Base-by-base conservation (phyloP, 2,888 invertebrate genomes). In the Lepidocyrtoides sp. region DNA sequence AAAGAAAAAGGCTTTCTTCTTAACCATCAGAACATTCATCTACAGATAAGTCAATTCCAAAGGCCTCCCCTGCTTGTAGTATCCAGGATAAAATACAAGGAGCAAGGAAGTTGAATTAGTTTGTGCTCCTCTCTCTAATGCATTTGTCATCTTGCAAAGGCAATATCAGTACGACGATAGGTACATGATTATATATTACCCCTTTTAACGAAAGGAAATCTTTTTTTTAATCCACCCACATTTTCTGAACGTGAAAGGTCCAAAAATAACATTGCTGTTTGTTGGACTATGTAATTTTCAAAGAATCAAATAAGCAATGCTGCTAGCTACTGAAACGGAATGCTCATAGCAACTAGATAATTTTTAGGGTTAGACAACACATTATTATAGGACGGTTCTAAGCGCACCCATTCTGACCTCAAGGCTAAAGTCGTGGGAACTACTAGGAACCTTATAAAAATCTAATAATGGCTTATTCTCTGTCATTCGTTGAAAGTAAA, bases 41-140 rank as follows among this genome's bases (percentile, higher is more conserved):
- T 75, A 75, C 72, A 54, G 75, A 85, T 54, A 85, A 85, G 72
- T 72, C 72, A 72, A 72, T 72, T 85, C 23, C 54, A 85, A 72
- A 75, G 72, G 26, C 17, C 36, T 41, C 41, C 23, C 44, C 66
- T 26, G 1, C 32, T 8, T 26, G 7, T 69, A 75, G 26, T n/a
- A n/a, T n/a, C 51, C 41, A 41, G 14, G 32, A 14, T 32, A 57
- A 14, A 14, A 32, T 66, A 10, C 8, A 66, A 8, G 66, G 36
- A 41, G 41, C 7, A 20, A 12, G 41, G 20, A 14, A 20, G 20
- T 41, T 17, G 10, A 41, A 41, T 36, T 69, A 41, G 12, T 48
- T 23, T 48, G 20, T 36, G n/a, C 20, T 3, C 48, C 20, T 20
- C 23, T n/a, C 10, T 69, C 20, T 69, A 41, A 69, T 41, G 41